Conservation (phyloP, 2,888 invertebrate genomes). For the Philonicus albiceps region DNA sequence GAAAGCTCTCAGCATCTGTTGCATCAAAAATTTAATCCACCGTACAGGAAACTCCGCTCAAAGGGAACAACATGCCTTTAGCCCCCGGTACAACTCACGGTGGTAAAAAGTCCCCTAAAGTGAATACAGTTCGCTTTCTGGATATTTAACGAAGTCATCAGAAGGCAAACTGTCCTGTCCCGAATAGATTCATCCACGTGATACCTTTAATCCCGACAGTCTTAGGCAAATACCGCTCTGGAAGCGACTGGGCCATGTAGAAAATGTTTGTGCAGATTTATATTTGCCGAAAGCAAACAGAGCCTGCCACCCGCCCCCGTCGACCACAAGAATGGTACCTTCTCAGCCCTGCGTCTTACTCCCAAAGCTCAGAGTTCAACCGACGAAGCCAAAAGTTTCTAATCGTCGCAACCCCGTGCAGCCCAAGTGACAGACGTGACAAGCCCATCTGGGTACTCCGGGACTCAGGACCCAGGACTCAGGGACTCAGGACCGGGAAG, state of each 20-base stretch:
- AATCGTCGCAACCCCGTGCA: conserved; percentile 15
- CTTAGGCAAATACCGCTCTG: neutral
- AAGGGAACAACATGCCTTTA: neutral
- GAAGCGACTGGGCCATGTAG: neutral
- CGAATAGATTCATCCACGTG: neutral
- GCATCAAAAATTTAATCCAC: neutral
- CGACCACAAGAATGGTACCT: neutral
- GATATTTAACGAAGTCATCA: neutral
- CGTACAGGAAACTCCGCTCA: neutral
- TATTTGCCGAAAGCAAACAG: conserved; percentile 4
- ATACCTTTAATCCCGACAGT: neutral
- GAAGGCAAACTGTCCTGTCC: neutral
- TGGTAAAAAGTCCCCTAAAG: neutral
- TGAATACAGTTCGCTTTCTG: neutral
- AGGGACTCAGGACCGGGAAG: neutral
- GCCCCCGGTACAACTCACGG: neutral
- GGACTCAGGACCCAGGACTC: neutral
- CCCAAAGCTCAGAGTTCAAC: conserved; percentile 2
- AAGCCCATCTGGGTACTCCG: neutral
- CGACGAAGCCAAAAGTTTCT: neutral
- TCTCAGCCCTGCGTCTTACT: neutral
- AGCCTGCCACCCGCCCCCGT: neutral
- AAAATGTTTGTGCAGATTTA: conserved; percentile 11
- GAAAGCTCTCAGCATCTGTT: neutral
- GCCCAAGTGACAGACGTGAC: neutral